Percentiles rank a stretch among this genome's conserved stretches.
Conservation (phyloP, 1,140 invertebrate genomes). For the Galendromus occidentalis region DNA sequence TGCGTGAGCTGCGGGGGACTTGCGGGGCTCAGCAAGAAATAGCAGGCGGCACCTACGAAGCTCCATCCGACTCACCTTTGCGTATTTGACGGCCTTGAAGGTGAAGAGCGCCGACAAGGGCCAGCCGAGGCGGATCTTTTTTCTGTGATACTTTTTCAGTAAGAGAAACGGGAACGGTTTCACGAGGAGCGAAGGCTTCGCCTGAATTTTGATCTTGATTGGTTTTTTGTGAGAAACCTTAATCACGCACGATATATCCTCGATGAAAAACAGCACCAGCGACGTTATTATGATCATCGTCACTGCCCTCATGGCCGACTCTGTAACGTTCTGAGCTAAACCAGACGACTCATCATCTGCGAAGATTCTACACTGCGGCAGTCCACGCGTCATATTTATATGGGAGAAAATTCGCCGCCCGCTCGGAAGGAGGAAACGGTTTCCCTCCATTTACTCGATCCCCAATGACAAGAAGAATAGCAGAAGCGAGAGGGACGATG, state of each 20-base stretch:
- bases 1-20: not conserved
- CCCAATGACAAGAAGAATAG: no score
- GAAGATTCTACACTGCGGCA: no score
- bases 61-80: conserved; percentile 4
- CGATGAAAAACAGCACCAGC: not conserved
- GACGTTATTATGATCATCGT: not conserved
- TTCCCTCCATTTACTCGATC: no score
- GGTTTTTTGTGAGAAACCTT: conserved; percentile 8
- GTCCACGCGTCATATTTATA: no score
- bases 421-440: no score
- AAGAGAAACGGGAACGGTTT: not conserved
- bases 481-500: no score
- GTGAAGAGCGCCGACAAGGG: not conserved
- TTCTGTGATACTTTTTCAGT: not conserved
- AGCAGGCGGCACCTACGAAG: not conserved
- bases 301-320: not conserved
- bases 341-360: no score
- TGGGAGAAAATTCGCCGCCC: no score
- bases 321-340: no score
- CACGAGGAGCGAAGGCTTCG: not conserved
- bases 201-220: conserved; percentile 9
- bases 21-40: not conserved
- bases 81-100: conserved; percentile 6
- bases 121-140: not conserved
- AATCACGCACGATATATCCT: not conserved